These are phyloP conservation scores for Rhogogaster chlorosoma DNA, from an alignment of 2,888 invertebrate genomes.

Conservation along the genomic window DNA sequence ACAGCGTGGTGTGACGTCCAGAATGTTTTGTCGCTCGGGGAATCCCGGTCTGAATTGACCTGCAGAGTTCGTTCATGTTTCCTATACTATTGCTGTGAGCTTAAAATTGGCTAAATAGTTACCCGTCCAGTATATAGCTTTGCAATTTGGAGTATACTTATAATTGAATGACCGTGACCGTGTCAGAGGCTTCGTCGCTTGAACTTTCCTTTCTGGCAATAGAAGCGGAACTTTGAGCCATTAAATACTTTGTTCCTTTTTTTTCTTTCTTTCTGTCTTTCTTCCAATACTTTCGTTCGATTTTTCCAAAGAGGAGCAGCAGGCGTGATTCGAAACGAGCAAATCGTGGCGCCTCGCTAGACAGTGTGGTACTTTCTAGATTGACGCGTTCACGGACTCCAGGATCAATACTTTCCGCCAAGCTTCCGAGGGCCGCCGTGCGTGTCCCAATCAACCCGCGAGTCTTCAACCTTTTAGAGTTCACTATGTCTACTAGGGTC, in stretches of 20 bases:
- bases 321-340: constrained; percentile 28
- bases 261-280: background rate
- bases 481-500: constrained; percentile 6
- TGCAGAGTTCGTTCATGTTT: background rate
- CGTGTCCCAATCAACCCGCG: constrained; percentile 49
- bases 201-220: background rate
- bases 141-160: background rate
- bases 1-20: background rate
- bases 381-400: constrained; percentile 35
- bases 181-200: background rate
- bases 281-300: background rate
- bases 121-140: constrained; percentile 2
- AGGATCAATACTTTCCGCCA: constrained; percentile 50
- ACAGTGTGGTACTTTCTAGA: constrained; percentile 42
- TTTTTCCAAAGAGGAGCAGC: background rate
- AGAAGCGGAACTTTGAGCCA: background rate
- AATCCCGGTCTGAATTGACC: constrained; percentile 3
- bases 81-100: background rate
- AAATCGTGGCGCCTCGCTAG: constrained; percentile 45
- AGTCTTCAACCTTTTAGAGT: constrained; percentile 40
- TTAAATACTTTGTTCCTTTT: background rate
- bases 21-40: constrained; percentile 5
- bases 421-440: constrained; percentile 51
- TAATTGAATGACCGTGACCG: constrained; percentile 17
- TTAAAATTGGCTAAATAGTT: constrained; percentile 18